A percentile compares a stretch with the other conserved stretches of the same genome.
These are phyloP conservation scores for Oryzias sinensis DNA, from an alignment of 2,797 vertebrate genomes.

Conservation along the genomic window DNA sequence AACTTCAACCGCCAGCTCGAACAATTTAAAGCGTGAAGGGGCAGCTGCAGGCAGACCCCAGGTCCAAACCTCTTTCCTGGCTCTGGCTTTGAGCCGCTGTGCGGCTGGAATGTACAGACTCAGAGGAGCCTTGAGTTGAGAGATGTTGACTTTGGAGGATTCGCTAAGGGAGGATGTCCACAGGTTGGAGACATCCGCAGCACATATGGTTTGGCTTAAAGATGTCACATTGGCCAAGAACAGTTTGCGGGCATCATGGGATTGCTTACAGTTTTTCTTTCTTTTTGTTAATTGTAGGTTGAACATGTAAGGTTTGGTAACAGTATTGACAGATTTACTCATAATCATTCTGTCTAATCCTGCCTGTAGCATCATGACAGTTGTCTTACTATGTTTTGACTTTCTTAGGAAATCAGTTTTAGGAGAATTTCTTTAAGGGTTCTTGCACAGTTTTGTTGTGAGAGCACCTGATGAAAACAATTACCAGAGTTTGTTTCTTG, in stretches of 20 bases:
- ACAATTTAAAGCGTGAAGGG: slow-evolving; percentile 39
- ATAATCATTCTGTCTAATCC: neutral
- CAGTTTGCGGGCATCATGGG: neutral
- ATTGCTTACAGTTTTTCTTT: neutral
- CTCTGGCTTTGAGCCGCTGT: slow-evolving; percentile 50
- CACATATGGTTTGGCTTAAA: slow-evolving; percentile 11
- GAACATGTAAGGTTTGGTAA: slow-evolving; percentile 3
- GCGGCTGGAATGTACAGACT: slow-evolving; percentile 63
- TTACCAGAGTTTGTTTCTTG: too few relatives aligned
- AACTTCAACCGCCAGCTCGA: slow-evolving; percentile 41
- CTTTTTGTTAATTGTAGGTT: neutral
- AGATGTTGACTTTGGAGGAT: slow-evolving; percentile 26
- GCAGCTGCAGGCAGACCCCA: slow-evolving; percentile 37
- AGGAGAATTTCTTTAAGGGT: too few relatives aligned
- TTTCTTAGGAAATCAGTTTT: too few relatives aligned
- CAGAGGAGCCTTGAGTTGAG: slow-evolving; percentile 56
- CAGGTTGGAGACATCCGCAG: slow-evolving; percentile 13
- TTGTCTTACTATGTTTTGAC: slow-evolving; percentile 3
- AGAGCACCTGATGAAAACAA: too few relatives aligned
- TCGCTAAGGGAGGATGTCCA: slow-evolving; percentile 6
- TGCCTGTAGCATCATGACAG: neutral
- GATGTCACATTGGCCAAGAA: slow-evolving; percentile 7
- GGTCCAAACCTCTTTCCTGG: slow-evolving; percentile 60
- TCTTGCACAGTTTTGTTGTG: too few relatives aligned
- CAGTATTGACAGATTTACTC: slow-evolving; percentile 10